These are phyloP conservation scores for Platalea minor DNA, from an alignment of 2,797 vertebrate genomes.

Conservation along the genomic window DNA sequence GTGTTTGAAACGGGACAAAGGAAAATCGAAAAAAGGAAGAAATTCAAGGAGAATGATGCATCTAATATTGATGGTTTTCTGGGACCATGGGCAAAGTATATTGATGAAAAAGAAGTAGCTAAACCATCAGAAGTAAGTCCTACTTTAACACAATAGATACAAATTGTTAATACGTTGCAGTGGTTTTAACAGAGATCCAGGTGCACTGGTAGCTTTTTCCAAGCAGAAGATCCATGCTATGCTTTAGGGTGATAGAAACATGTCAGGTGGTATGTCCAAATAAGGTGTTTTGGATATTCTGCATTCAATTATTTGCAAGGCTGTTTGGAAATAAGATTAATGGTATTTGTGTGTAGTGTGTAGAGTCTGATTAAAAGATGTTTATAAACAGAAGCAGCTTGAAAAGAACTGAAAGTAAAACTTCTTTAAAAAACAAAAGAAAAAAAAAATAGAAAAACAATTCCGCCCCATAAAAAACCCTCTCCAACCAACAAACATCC, in stretches of 20 bases:
- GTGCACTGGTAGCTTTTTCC: background rate
- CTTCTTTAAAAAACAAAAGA: background rate
- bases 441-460: background rate
- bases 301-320: background rate
- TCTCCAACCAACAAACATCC: background rate
- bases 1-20: constrained; percentile 92
- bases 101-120: constrained; percentile 92
- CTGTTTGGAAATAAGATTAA: background rate
- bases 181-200: background rate
- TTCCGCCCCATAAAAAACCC: background rate
- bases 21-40: constrained; percentile 92
- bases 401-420: background rate
- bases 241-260: background rate
- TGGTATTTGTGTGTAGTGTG: background rate
- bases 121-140: constrained; percentile 92
- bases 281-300: background rate
- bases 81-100: constrained; percentile 96
- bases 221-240: background rate
- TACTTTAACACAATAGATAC: background rate
- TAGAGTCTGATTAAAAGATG: background rate
- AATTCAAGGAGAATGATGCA: constrained; percentile 93
- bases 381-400: background rate
- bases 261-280: background rate
- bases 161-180: background rate
- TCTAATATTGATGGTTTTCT: constrained; percentile 92